Evolutionary conservation across 2,888 invertebrate genomes (phyloP).

Genomic region (Dexiosoma caninum): DNA sequence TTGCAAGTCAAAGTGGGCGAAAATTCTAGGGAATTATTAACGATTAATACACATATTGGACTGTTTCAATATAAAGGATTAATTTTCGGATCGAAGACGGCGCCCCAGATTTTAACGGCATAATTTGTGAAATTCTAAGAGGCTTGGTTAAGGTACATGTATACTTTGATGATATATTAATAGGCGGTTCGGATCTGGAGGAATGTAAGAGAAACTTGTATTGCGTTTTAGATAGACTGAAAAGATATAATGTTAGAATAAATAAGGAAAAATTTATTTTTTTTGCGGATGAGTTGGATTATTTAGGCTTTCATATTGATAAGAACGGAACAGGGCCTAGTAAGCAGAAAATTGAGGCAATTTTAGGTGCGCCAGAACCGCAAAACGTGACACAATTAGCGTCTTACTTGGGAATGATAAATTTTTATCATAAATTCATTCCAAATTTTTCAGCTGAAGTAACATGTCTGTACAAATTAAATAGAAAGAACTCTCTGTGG

Average conservation of each 20-base stretch:
- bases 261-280: slow-evolving; percentile 61
- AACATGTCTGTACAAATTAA: too few relatives aligned
- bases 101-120: too few relatives aligned
- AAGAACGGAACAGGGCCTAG: not conserved
- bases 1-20: not conserved
- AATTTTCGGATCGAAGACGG: too few relatives aligned
- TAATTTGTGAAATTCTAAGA: not conserved
- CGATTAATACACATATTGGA: slow-evolving; percentile 45
- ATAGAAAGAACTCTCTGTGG: too few relatives aligned
- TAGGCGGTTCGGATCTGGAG: slow-evolving; percentile 8
- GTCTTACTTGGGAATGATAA: not conserved
- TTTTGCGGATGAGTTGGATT: not conserved
- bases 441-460: too few relatives aligned
- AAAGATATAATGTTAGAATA: too few relatives aligned
- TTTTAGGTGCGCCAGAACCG: not conserved
- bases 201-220: slow-evolving; percentile 21
- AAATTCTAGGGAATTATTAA: slow-evolving; percentile 1
- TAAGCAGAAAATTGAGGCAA: not conserved
- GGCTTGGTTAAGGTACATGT: slow-evolving; percentile 24
- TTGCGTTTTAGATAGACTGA: too few relatives aligned
- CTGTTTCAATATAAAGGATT: slow-evolving; percentile 39
- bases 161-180: slow-evolving; percentile 35
- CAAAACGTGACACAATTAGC: not conserved
- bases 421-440: slow-evolving; percentile 14
- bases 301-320: not conserved